phyloP scores from a whole-genome alignment of 2,888 invertebrate species.

The Heliconius erato region DNA sequence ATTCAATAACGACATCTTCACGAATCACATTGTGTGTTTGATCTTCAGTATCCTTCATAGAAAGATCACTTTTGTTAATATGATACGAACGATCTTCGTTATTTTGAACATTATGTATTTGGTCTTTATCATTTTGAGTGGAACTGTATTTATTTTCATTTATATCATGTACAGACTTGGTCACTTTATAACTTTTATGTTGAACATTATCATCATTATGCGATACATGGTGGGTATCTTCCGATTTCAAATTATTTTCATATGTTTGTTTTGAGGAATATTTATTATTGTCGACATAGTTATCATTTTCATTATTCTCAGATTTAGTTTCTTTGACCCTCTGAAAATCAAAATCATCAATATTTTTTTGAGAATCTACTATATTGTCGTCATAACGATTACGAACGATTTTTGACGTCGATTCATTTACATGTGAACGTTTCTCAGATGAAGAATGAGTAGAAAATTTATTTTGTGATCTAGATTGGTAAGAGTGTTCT shows the following conservation, averaged over 20 bases:
- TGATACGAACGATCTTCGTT: not conserved
- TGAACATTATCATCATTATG: slow-evolving; percentile 49
- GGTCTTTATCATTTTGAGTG: not conserved
- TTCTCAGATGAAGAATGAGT: slow-evolving; percentile 64
- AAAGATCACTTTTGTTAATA: slow-evolving; percentile 19
- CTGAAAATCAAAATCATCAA: slow-evolving; percentile 68
- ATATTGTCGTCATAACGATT: slow-evolving; percentile 66
- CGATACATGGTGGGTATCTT: slow-evolving; percentile 54
- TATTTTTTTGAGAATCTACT: slow-evolving; percentile 73
- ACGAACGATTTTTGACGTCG: slow-evolving; percentile 63
- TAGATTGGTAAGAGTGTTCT: slow-evolving; percentile 66
- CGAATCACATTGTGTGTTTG: slow-evolving; percentile 59
- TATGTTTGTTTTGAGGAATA: slow-evolving; percentile 47
- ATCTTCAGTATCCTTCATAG: slow-evolving; percentile 59
- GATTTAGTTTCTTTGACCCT: slow-evolving; percentile 47
- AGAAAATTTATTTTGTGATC: slow-evolving; percentile 66
- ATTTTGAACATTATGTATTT: not conserved
- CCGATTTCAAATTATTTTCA: slow-evolving; percentile 56
- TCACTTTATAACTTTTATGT: slow-evolving; percentile 34
- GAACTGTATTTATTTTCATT: not conserved
- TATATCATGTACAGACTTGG: not conserved
- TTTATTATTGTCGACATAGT: slow-evolving; percentile 4
- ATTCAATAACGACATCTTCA: slow-evolving; percentile 64
- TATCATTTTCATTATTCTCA: slow-evolving; percentile 41
- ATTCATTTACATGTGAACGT: slow-evolving; percentile 64